Percentiles rank a stretch among this genome's conserved stretches.
These are phyloP conservation scores for Hyles vespertilio DNA, from an alignment of 1,140 invertebrate genomes.

Conservation along the genomic window DNA sequence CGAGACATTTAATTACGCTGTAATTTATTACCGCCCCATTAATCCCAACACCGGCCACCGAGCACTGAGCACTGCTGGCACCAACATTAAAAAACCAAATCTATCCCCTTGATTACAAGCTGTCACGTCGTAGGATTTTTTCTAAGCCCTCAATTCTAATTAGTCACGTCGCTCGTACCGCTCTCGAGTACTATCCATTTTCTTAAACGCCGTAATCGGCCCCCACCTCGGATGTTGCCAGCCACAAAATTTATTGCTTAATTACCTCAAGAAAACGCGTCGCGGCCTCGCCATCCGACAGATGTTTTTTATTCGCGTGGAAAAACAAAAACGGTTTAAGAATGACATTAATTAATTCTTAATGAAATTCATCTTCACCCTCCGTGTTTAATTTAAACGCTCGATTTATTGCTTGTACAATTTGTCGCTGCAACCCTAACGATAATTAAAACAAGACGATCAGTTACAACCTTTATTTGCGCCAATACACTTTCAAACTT, in stretches of 20 bases:
- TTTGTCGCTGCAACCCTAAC: conserved; percentile 59
- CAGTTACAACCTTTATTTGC: conserved; percentile 66
- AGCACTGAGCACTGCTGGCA: conserved; percentile 39
- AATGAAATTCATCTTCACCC: conserved; percentile 76
- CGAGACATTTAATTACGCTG: conserved; percentile 61
- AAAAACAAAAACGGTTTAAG: conserved; percentile 74
- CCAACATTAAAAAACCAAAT: conserved; percentile 52
- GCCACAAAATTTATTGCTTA: conserved; percentile 74
- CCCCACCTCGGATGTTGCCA: conserved; percentile 68
- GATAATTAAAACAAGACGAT: conserved; percentile 64
- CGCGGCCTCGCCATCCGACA: conserved; percentile 56
- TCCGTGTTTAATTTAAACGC: conserved; percentile 69
- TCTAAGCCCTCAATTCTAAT: conserved; percentile 67
- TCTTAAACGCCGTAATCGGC: conserved; percentile 69
- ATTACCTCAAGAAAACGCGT: conserved; percentile 73
- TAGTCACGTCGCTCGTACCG: conserved; percentile 56
- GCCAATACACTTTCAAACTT: conserved; percentile 32
- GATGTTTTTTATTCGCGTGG: conserved; percentile 72
- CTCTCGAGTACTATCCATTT: conserved; percentile 63
- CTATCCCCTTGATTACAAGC: conserved; percentile 71
- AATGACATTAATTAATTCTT: conserved; percentile 77
- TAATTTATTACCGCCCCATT: conserved; percentile 65
- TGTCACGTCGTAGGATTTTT: conserved; percentile 72
- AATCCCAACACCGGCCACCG: conserved; percentile 36
- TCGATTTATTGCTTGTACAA: conserved; percentile 73